Evolutionary conservation across 2,888 invertebrate genomes (phyloP).

Genomic region (Sarcophaga subvicina): DNA sequence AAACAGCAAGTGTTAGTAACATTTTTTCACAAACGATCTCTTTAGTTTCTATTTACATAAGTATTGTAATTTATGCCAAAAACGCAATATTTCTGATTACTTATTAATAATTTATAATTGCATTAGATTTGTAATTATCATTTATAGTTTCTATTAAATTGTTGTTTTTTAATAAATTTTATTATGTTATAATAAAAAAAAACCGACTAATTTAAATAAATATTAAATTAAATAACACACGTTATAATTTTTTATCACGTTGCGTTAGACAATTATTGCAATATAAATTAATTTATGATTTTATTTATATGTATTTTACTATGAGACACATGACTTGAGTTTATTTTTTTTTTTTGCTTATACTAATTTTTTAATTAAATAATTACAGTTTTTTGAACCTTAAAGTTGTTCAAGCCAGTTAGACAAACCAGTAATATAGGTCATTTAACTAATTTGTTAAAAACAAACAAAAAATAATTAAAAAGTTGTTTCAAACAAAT

Average conservation of each 20-base stretch:
- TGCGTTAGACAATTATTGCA: no score
- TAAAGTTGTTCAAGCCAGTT: neutral
- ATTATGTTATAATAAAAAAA: slow-evolving; percentile 21
- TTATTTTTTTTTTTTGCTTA: neutral
- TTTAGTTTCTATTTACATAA: neutral
- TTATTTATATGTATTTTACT: no score
- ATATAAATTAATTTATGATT: no score
- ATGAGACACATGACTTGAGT: neutral
- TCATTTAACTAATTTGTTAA: slow-evolving; percentile 17
- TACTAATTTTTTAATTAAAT: neutral
- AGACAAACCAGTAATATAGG: slow-evolving; percentile 30
- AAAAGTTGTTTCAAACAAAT: no score
- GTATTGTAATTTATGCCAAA: slow-evolving; percentile 54
- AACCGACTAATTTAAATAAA: slow-evolving; percentile 19
- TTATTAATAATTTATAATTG: slow-evolving; percentile 6
- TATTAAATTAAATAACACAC: neutral
- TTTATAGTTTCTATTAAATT: slow-evolving; percentile 16
- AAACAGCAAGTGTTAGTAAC: neutral
- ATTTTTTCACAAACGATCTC: slow-evolving; percentile 3
- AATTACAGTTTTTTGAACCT: neutral
- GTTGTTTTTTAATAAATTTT: slow-evolving; percentile 13
- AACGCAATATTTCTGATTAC: slow-evolving; percentile 47
- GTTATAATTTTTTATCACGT: no score
- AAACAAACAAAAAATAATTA: no score
- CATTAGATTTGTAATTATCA: neutral